Evolutionary conservation across 2,113 vertebrate genomes (phyloP).

Genomic region (Eclectus roratus): DNA sequence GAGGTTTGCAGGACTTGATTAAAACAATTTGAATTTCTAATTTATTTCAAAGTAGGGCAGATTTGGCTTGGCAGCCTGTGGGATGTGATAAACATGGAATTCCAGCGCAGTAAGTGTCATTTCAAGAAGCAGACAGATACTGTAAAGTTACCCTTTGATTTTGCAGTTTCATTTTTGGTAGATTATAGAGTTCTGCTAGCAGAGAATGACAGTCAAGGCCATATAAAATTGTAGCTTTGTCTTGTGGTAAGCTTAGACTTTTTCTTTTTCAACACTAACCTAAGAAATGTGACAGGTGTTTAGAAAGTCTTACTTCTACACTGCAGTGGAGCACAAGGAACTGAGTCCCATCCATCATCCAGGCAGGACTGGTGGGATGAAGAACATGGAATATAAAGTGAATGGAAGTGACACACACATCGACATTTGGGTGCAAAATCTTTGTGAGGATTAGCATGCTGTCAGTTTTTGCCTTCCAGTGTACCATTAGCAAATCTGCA

Average conservation of each 20-base stretch:
- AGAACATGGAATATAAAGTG: not conserved
- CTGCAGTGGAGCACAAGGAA: not conserved
- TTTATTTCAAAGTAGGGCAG: constrained; percentile 46
- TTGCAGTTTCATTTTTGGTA: not conserved
- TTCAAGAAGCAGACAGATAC: not conserved
- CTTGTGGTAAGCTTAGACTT: not conserved
- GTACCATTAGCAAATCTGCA: not conserved
- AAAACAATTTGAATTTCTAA: constrained; percentile 48
- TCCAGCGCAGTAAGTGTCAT: constrained; percentile 6
- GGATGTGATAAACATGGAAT: constrained; percentile 49
- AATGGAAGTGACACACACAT: not conserved
- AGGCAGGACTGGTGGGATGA: constrained; percentile 3
- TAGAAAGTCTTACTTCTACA: not conserved
- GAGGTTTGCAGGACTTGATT: not conserved
- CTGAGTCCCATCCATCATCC: not conserved
- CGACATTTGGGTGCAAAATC: not conserved
- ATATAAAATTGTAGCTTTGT: not conserved
- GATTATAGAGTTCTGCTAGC: not conserved
- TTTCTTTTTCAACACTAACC: not conserved
- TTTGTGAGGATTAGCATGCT: not conserved
- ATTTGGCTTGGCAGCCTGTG: constrained; percentile 28
- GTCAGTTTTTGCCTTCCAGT: constrained; percentile 23
- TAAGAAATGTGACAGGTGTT: not conserved
- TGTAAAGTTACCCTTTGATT: not conserved
- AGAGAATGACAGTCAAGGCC: not conserved